Evolutionary conservation across 2,797 vertebrate genomes (phyloP).

Genomic region (Enoplosus armatus): DNA sequence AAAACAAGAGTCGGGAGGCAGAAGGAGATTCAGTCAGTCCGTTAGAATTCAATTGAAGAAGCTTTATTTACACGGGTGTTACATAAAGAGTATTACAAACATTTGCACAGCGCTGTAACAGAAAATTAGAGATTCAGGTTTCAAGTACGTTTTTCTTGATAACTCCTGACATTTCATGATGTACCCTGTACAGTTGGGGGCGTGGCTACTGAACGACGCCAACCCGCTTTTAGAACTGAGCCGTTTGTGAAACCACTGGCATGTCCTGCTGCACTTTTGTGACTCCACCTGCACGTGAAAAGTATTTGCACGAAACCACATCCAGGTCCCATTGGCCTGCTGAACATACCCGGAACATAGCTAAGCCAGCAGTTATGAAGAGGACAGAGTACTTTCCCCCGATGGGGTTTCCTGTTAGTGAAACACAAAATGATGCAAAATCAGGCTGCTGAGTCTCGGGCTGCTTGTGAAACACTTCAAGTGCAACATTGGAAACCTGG

Average conservation of each 20-base stretch:
- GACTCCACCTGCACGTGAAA: too few relatives aligned
- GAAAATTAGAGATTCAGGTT: neutral
- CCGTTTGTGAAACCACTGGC: too few relatives aligned
- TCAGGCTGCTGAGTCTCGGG: neutral
- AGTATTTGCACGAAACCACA: neutral
- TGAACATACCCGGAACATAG: neutral
- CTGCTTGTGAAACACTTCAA: neutral
- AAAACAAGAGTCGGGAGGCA: constrained; percentile 4
- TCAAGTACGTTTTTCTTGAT: neutral
- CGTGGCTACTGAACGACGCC: neutral
- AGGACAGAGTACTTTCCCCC: neutral
- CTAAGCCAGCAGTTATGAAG: neutral
- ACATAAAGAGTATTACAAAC: neutral
- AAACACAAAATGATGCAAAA: neutral
- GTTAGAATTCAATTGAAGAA: constrained; percentile 8
- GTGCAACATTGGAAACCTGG: neutral
- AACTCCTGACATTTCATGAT: neutral
- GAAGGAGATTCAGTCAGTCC: constrained; percentile 5
- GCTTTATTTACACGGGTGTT: neutral
- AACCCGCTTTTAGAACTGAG: neutral
- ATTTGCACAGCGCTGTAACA: neutral
- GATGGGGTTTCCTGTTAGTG: neutral
- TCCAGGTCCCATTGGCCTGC: neutral
- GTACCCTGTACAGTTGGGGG: neutral
- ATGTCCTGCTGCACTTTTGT: too few relatives aligned